phyloP scores from a whole-genome alignment of 2,113 vertebrate species.

The Mesocricetus auratus region DNA sequence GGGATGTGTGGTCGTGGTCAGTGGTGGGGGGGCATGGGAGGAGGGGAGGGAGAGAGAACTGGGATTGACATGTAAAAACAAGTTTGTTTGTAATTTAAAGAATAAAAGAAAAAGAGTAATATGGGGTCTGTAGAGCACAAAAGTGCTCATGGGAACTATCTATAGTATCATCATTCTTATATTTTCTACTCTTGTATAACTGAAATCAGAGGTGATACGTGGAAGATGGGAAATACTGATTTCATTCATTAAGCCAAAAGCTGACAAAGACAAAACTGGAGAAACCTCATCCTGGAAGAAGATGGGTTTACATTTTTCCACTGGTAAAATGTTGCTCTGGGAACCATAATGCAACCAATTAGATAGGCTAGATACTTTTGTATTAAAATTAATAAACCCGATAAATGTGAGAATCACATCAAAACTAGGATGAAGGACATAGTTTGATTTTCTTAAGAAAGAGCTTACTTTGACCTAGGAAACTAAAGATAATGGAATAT shows the following conservation, averaged over 20 bases:
- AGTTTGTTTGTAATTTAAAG: too few relatives aligned
- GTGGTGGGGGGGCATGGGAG: too few relatives aligned
- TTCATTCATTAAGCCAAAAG: conserved; percentile 47
- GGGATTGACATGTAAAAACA: too few relatives aligned
- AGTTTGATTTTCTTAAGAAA: not conserved
- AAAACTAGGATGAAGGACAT: not conserved
- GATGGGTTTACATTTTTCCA: not conserved
- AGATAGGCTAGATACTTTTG: not conserved
- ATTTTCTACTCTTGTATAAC: conserved; percentile 8
- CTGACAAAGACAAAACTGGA: conserved; percentile 52
- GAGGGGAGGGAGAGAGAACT: too few relatives aligned
- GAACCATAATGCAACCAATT: not conserved
- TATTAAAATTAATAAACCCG: not conserved
- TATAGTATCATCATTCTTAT: not conserved
- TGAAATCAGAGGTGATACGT: conserved; percentile 36
- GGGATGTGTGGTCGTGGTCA: too few relatives aligned
- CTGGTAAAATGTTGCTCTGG: not conserved
- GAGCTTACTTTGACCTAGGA: not conserved
- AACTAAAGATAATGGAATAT: not conserved
- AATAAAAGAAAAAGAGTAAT: too few relatives aligned
- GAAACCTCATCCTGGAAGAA: conserved; percentile 50
- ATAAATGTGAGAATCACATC: not conserved
- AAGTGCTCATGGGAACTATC: not conserved
- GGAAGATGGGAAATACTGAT: conserved; percentile 46
- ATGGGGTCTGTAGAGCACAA: not conserved